Conservation (phyloP, 2,888 invertebrate species). For the Temnothorax unifasciatus region DNA sequence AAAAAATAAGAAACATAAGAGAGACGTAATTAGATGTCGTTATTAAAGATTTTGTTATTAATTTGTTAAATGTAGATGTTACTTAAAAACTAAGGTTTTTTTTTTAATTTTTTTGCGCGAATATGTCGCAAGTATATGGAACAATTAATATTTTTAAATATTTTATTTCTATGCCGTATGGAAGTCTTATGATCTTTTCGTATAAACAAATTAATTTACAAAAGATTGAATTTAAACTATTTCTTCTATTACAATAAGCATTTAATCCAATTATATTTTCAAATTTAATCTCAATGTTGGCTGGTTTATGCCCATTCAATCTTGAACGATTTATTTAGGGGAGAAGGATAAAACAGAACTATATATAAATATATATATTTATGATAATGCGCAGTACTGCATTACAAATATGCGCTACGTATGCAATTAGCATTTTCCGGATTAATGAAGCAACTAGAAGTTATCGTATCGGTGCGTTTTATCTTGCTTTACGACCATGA, state of each 20-base stretch:
- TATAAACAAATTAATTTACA: slow-evolving; percentile 12
- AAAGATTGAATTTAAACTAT: not conserved
- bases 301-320: not conserved
- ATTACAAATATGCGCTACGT: not conserved
- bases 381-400: not conserved
- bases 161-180: not conserved
- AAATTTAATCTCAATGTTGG: not conserved
- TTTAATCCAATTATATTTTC: not conserved
- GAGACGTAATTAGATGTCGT: not conserved
- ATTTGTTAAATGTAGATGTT: not conserved
- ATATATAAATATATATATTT: too few species aligned
- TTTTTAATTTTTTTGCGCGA: too few species aligned
- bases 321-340: not conserved
- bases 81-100: not conserved
- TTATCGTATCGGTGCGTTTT: not conserved
- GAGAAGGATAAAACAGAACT: not conserved
- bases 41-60: not conserved
- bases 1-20: not conserved
- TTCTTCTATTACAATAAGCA: not conserved
- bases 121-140: not conserved
- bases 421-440: slow-evolving; percentile 37
- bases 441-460: slow-evolving; percentile 75
- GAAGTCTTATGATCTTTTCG: not conserved
- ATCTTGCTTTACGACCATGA: slow-evolving; percentile 4
- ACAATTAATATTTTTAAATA: not conserved